Evolutionary conservation across 2,113 vertebrate species (phyloP).

Genomic region (Cynopterus brachyotis): DNA sequence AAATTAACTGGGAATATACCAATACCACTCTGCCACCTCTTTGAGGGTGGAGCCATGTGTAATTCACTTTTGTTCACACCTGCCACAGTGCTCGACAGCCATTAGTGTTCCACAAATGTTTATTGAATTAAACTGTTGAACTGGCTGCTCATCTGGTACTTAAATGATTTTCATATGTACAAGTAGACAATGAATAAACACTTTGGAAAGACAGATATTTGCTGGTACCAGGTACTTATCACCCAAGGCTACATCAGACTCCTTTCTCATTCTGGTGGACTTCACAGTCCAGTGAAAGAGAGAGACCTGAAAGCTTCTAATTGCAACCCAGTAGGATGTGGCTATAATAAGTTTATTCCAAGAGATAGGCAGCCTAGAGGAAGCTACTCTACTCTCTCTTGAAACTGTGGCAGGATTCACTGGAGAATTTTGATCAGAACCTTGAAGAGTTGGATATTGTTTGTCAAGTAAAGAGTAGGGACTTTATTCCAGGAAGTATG

Average conservation of each 20-base stretch:
- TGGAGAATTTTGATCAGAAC: not conserved
- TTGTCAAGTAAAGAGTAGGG: not conserved
- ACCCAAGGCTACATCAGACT: not conserved
- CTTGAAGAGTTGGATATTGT: not conserved
- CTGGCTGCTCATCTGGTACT: not conserved
- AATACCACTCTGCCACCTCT: not conserved
- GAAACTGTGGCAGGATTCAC: not conserved
- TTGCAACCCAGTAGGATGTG: not conserved
- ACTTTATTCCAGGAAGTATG: not conserved
- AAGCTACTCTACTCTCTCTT: not conserved
- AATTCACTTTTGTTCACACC: not conserved
- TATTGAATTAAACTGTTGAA: not conserved
- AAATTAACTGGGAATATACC: not conserved
- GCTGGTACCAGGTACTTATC: not conserved
- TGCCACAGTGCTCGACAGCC: not conserved
- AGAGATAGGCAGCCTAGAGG: not conserved
- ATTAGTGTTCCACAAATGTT: not conserved
- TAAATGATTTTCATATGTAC: not conserved
- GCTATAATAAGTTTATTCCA: not conserved
- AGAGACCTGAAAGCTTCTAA: not conserved
- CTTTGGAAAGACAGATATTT: not conserved
- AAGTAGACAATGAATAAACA: not conserved
- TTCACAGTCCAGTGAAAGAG: not conserved
- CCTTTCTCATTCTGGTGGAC: not conserved
- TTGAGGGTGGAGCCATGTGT: not conserved